These are phyloP conservation scores for Drosophila cardini DNA, from an alignment of 1,140 invertebrate species.

Conservation along the genomic window DNA sequence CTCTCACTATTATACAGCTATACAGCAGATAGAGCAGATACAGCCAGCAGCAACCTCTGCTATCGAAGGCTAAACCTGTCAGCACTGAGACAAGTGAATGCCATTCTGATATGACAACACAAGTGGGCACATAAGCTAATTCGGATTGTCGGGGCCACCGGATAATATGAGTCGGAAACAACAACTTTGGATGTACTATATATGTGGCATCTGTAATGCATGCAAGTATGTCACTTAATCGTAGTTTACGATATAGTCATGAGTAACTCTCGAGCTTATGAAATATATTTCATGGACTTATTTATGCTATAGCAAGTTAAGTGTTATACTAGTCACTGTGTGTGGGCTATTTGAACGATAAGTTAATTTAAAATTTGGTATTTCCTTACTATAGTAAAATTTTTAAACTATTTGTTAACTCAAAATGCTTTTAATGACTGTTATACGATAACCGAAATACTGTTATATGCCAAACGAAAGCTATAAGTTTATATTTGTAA, in stretches of 20 bases:
- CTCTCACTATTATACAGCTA: conserved; percentile 13
- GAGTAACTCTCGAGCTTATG: neutral
- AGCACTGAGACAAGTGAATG: conserved; percentile 4
- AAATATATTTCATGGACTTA: too few species aligned
- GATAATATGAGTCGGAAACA: conserved; percentile 6
- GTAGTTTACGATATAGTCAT: neutral
- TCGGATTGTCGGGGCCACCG: neutral
- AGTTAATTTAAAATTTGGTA: too few species aligned
- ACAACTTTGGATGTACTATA: neutral
- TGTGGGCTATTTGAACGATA: too few species aligned
- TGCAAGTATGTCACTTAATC: neutral
- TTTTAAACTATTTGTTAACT: too few species aligned
- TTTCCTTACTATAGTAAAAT: too few species aligned
- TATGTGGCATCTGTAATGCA: conserved; percentile 12
- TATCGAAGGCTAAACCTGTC: conserved; percentile 30
- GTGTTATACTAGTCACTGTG: neutral
- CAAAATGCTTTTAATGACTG: too few species aligned
- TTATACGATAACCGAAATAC: too few species aligned
- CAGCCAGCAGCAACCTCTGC: neutral
- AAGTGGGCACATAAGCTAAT: conserved; percentile 9
- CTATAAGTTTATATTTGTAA: too few species aligned
- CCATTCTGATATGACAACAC: conserved; percentile 7
- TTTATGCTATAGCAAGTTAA: too few species aligned
- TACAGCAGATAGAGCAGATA: neutral
- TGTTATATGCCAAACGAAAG: too few species aligned